Evolutionary conservation across 2,888 invertebrate genomes (phyloP), one percentile per base, ranked within the genome.

Genomic region (Epicampocera succincta): DNA sequence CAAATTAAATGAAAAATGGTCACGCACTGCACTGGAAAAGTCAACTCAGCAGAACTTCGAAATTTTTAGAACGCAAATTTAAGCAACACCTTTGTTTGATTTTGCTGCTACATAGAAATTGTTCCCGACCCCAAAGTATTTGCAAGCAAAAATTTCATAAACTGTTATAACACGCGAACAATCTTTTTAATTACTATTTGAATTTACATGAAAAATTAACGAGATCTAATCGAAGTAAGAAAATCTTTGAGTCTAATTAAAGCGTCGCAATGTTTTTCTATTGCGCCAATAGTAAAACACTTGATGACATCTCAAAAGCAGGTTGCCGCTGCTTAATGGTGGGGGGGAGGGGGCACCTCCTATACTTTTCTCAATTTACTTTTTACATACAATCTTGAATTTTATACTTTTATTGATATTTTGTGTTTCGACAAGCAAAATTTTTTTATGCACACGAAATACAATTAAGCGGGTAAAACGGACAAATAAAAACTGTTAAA

Each of bases 361-460:
- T 46, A 9, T 46, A 1, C 13, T 52, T 61, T 13, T 0, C 9
- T 42, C 29, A 13, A 2, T 19, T 19, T 25, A n/a, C 3, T 60
- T 44, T 60, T 2, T 56, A 38, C 29, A n/a, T 13, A 15, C 44
- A 48, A 58, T 29, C 15, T 25, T 29, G 12, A 33, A 44, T 12
- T 19, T 48, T 66, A 15, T 15, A 8, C 65, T 50, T 60, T n/a
- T 73, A 38, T 58, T 19, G 15, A 19, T 48, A 8, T 25, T 11
- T 48, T 42, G n/a, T 19, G 3, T 74, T 68, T 13, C 61, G 80
- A 69, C 81, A 77, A 65, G 69, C 74, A 83, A 78, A 84, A 84
- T 83, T 83, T 85, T 38, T 85, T 84, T 84, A 84, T 86, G 80
- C 89, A 89, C 88, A 89, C 88, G 87, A 88, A n/a, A 85, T 86